A percentile compares a stretch with the other conserved stretches of the same genome.
These are phyloP conservation scores for Mirza zaza DNA, from an alignment of 2,113 vertebrate genomes.

Conservation along the genomic window DNA sequence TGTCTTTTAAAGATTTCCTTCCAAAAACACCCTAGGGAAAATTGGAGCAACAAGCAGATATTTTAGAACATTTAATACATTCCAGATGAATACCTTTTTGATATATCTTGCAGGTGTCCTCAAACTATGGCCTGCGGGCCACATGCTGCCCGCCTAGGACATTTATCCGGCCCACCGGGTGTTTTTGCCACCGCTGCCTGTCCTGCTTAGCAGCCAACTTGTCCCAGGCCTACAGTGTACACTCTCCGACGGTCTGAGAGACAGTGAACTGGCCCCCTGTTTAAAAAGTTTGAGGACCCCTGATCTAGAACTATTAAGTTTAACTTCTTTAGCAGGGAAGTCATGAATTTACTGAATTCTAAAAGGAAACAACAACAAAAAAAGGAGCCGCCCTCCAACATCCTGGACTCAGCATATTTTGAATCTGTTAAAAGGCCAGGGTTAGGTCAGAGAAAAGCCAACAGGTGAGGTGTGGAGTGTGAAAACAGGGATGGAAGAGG, in stretches of 20 bases:
- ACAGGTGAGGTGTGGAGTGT: not conserved
- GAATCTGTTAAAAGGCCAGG: not conserved
- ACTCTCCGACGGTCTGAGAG: no score
- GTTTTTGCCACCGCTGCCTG: no score
- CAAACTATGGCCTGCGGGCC: no score
- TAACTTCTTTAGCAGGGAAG: slow-evolving; percentile 25
- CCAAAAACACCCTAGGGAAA: slow-evolving; percentile 34
- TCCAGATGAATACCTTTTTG: not conserved
- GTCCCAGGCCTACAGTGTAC: no score
- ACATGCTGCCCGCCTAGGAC: no score
- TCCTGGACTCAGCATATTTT: not conserved
- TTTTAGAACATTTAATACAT: slow-evolving; percentile 1
- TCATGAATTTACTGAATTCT: not conserved
- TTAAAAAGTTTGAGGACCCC: no score
- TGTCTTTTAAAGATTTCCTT: slow-evolving; percentile 29
- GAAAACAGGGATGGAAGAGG: not conserved
- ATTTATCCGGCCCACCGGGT: no score
- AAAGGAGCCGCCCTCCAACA: not conserved
- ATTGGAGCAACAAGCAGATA: not conserved
- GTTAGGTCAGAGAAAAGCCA: not conserved
- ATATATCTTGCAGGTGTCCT: not conserved
- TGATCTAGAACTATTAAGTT: not conserved
- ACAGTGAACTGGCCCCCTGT: no score
- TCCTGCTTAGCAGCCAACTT: no score
- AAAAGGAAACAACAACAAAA: not conserved